These are phyloP conservation scores for Synanthedon tipuliformis DNA, from an alignment of 2,888 invertebrate genomes.

Conservation along the genomic window DNA sequence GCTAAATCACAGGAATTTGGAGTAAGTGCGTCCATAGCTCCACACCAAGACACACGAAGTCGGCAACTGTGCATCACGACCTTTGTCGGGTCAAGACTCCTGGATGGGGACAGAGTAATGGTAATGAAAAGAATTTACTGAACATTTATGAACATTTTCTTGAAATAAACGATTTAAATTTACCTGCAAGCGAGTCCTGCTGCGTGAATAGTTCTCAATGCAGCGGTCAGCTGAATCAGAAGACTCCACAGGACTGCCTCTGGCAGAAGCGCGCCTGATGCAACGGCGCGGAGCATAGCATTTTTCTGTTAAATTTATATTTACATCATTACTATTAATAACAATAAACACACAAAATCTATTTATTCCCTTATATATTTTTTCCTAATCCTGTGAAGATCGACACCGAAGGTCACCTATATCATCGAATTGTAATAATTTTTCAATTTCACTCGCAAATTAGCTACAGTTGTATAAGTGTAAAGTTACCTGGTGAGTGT, in stretches of 20 bases:
- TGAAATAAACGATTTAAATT: background rate
- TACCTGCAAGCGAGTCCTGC: conserved; percentile 74
- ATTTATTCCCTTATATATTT: background rate
- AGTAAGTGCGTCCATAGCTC: conserved; percentile 40
- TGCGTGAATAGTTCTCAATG: conserved; percentile 89
- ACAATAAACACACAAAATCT: background rate
- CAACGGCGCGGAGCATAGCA: conserved; percentile 81
- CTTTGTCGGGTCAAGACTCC: conserved; percentile 92
- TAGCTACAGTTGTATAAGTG: too few species aligned
- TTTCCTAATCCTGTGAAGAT: too few species aligned
- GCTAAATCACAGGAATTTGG: conserved; percentile 9
- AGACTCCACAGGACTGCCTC: conserved; percentile 96
- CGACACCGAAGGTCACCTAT: too few species aligned
- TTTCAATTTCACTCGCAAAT: too few species aligned
- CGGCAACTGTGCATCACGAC: conserved; percentile 85
- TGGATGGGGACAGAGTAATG: conserved; percentile 18
- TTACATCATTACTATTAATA: background rate
- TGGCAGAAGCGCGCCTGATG: conserved; percentile 79
- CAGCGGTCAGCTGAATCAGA: conserved; percentile 94
- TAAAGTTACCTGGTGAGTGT: conserved; percentile 74
- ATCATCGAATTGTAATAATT: too few species aligned
- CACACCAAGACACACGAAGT: conserved; percentile 72
- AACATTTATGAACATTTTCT: background rate
- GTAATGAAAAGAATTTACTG: too few species aligned
- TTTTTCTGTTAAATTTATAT: conserved; percentile 67